Evolutionary conservation across 2,888 invertebrate species (phyloP), one percentile per base, ranked within the genome.

Genomic region (Hydrotaea cyrtoneurina): DNA sequence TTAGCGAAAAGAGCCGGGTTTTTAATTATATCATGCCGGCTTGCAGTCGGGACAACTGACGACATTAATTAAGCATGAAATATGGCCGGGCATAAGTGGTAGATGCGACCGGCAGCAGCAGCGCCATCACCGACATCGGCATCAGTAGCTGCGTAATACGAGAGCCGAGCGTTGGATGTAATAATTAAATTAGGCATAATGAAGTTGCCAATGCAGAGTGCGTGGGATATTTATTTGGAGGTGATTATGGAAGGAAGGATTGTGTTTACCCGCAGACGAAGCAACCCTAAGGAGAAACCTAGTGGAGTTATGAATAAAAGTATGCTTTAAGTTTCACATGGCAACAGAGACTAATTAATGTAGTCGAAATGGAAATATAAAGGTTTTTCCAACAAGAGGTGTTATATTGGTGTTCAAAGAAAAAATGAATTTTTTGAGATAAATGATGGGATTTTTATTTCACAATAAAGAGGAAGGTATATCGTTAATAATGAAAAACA

Each of bases 51-150:
- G 46, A 46, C n/a, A n/a, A 43, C 15, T 15, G 46, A 23, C 66
- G 39, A 69, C 69, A 69, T 69, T 69, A 69, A 69, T 69, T 69
- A 69, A 46, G 46, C 69, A 43, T 43, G 43, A 69, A 69, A 62
- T 62, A 62, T 62, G 31, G 26, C 62, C 31, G 31, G 23, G 62
- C 31, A 62, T 62, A 31, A 62, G 2, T 8, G 62, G 19, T 31
- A 62, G 15, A 62, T 62, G 31, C 23, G 31, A 8, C 11, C 4
- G 50, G n/a, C n/a, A 50, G 13, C 1, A 13, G 2, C 43, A 43
- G 15, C 43, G 43, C 13, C 43, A 43, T n/a, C n/a, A n/a, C 43
- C 5, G 5, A n/a, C n/a, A 50, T 2, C 50, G 50, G n/a, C 50
- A 50, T n/a, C n/a, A n/a, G 26, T 15, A 59, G n/a, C 55, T 4